Evolutionary conservation across 2,888 invertebrate species (phyloP), one percentile per base, ranked within the genome.

Genomic region (Helobdella robusta): DNA sequence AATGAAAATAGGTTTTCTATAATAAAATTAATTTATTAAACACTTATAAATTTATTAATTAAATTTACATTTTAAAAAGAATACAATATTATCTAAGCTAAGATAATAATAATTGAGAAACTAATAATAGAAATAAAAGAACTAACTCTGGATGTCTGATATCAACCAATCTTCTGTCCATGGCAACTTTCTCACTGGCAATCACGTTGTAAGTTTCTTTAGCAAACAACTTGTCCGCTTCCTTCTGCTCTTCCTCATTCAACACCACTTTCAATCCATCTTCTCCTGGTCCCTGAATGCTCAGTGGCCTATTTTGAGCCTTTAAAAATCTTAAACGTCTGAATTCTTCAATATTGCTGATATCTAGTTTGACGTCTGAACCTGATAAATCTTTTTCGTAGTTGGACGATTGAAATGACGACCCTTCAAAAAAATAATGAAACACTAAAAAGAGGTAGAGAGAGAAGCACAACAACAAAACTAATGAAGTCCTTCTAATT

Each of bases 131-230:
- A 48, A 48, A 48, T 48, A 48, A 48, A n/a, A 46, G 20, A 18
- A 46, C 77, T 75, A 76, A 83, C 82, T 74, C 72, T 59, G 75
- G 69, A 71, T 81, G 79, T 68, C 86, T 74, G 75, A 83, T 78
- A 82, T 85, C 90, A 75, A 84, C 84, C 44, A 91, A 79, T 70
- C 86, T 86, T 72, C 94, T 83, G 78, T 89, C 88, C 73, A 91
- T 85, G 0, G 91, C 85, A 74, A 94, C 87, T 76, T 88, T 86
- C 76, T 93, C 89, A 77, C 91, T 92, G 8, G 92, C 83, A 72
- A 90, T 84, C 67, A 89, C 86, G 77, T 94, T 94, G 70, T 94
- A 85, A 1, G 91, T 91, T 71, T 89, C 87, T 75, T 86, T 87
- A 73, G 88, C 86, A 77, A 89, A 85, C 0, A 88, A 83, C 71